Evolutionary conservation across 2,888 invertebrate species (phyloP), one percentile per base, ranked within the genome.

Genomic region (Neoitamus cyanurus): DNA sequence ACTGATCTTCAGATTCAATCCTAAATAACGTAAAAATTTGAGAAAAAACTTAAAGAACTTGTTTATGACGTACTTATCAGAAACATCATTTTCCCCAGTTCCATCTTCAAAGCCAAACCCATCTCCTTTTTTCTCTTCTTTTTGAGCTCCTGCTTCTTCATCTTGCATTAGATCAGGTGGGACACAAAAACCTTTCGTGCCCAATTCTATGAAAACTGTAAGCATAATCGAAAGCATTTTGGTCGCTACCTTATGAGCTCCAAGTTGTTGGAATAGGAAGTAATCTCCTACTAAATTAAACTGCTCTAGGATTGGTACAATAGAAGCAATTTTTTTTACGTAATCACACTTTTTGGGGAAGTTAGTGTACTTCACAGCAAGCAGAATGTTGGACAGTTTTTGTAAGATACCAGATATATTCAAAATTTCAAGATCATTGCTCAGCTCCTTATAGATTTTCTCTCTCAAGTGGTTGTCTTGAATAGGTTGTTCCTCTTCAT

Each of bases 61-160:
- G 13, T 15, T 20, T 20, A 72, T 4, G 15, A 78, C 4, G 73
- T 73, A 86, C 85, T 95, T 95, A 85, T 99, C 98, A 0, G 99
- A 99, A 31, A 99, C 97, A 90, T 99, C 99, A 88, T 96, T 97
- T 87, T 96, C 95, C 0, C 98, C 98, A 0, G 90, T 91, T 96
- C 98, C 99, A 86, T 98, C 98, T 0, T 97, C 98, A 3, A 99
- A 92, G 0, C 99, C 99, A 89, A 97, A 95, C 5, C 97, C 97
- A 86, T 95, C 94, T 0, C 94, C 93, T 34, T 93, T 89, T 84
- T 93, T 93, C 0, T 94, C 93, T 0, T 93, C 93, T 15, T 92
- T 92, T 46, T 85, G 83, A 86, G 92, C 92, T 89, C 90, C 2
- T 88, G 46, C 87, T 28, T 93, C 93, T 86, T 95, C 94, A 46